These are phyloP conservation scores for Pasiphila rectangulata DNA, from an alignment of 2,888 invertebrate species.

Conservation along the genomic window DNA sequence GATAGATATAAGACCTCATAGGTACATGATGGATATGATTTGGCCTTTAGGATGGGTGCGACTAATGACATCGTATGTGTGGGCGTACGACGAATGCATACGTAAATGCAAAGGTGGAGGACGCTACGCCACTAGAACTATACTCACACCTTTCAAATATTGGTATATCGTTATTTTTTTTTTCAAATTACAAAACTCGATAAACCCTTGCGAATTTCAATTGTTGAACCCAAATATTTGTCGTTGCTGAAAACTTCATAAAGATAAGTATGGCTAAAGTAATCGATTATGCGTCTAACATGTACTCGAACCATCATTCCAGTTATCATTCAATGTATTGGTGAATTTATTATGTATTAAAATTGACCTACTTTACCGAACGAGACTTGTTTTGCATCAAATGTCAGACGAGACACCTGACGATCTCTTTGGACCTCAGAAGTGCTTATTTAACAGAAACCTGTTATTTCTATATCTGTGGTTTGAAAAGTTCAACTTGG, in stretches of 20 bases:
- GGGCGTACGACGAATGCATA: slow-evolving; percentile 8
- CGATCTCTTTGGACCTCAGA: slow-evolving; percentile 1
- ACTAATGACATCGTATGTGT: slow-evolving; percentile 18
- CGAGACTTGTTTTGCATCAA: slow-evolving; percentile 22
- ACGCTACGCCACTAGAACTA: no score
- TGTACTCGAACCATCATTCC: no score
- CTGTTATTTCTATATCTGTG: background rate
- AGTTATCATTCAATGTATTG: no score
- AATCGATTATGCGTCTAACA: no score
- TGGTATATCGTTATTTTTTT: no score
- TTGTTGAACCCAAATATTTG: no score
- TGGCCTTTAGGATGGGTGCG: slow-evolving; percentile 21
- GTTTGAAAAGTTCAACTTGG: background rate
- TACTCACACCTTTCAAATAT: no score
- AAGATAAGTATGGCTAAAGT: no score
- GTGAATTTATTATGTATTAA: slow-evolving; percentile 6
- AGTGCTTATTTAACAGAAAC: background rate
- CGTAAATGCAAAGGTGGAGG: no score
- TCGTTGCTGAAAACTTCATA: no score
- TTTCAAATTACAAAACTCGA: no score
- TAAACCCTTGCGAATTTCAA: no score
- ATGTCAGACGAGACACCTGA: slow-evolving; percentile 23
- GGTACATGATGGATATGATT: slow-evolving; percentile 14
- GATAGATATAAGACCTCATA: slow-evolving; percentile 6
- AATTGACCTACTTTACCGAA: slow-evolving; percentile 10